A percentile compares a stretch with the other conserved stretches of the same genome.
phyloP scores from a whole-genome alignment of 2,113 vertebrate genomes.

The Thryonomys swinderianus region DNA sequence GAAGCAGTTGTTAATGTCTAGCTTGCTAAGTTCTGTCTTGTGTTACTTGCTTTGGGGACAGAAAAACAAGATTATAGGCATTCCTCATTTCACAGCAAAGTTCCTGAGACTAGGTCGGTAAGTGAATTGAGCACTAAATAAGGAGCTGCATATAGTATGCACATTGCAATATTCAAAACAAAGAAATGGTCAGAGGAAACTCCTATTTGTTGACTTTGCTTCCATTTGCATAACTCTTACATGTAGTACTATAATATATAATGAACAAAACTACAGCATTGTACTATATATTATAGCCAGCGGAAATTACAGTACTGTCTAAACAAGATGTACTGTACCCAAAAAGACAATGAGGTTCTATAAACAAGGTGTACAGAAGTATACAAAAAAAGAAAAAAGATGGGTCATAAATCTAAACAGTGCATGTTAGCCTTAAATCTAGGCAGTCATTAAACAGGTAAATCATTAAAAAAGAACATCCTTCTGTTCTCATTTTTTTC shows the following conservation, averaged over 20 bases:
- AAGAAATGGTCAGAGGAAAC: not conserved
- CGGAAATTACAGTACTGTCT: too few relatives aligned
- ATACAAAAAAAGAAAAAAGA: not conserved
- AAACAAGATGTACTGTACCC: too few relatives aligned
- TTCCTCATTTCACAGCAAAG: not conserved
- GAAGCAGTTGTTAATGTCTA: not conserved
- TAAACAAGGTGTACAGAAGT: not conserved
- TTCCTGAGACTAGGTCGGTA: not conserved
- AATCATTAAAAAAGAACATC: not conserved
- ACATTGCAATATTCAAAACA: not conserved
- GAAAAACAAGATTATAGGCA: not conserved
- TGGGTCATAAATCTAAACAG: not conserved
- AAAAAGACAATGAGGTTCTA: not conserved
- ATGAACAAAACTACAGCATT: not conserved
- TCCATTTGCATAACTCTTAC: not conserved
- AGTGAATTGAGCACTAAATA: not conserved
- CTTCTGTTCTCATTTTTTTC: not conserved
- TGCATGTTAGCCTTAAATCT: not conserved
- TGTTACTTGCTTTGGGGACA: slow-evolving; percentile 59
- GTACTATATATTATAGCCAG: too few relatives aligned
- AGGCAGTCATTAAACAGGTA: not conserved
- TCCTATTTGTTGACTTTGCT: not conserved
- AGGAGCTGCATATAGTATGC: not conserved
- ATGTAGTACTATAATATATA: not conserved
- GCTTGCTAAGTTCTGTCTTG: slow-evolving; percentile 25